Evolutionary conservation across 2,113 vertebrate species (phyloP).

Genomic region (Connochaetes taurinus): DNA sequence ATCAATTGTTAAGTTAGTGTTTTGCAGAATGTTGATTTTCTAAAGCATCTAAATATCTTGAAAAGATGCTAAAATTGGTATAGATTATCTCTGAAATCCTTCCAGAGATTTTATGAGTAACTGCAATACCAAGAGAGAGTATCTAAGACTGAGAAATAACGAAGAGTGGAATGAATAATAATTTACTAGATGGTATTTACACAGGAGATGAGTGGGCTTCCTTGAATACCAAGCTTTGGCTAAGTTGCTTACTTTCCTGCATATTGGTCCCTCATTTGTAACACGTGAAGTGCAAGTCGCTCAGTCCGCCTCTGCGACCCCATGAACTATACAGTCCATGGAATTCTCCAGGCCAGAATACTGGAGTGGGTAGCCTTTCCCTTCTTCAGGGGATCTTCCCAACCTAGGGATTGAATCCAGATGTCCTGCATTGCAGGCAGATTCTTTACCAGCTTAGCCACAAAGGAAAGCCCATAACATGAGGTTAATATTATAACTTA

Average conservation of each 20-base stretch:
- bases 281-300: neutral
- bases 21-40: neutral
- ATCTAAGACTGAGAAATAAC: neutral
- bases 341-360: neutral
- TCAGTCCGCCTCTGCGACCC: neutral
- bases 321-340: neutral
- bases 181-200: neutral
- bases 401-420: neutral
- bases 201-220: neutral
- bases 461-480: neutral
- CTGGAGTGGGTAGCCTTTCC: neutral
- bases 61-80: neutral
- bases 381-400: neutral
- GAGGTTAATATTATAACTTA: neutral
- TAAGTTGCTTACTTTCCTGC: neutral
- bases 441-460: neutral
- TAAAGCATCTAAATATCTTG: neutral
- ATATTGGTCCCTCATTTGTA: neutral
- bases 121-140: neutral
- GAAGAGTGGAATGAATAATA: neutral
- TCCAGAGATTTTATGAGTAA: conserved; percentile 24
- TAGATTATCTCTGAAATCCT: neutral
- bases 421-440: neutral
- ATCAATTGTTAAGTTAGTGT: neutral
- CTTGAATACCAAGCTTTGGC: neutral